A percentile compares a stretch with the other conserved stretches of the same genome.
Evolutionary conservation across 2,797 vertebrate species (phyloP).

Genomic region (Serranus cabrilla): DNA sequence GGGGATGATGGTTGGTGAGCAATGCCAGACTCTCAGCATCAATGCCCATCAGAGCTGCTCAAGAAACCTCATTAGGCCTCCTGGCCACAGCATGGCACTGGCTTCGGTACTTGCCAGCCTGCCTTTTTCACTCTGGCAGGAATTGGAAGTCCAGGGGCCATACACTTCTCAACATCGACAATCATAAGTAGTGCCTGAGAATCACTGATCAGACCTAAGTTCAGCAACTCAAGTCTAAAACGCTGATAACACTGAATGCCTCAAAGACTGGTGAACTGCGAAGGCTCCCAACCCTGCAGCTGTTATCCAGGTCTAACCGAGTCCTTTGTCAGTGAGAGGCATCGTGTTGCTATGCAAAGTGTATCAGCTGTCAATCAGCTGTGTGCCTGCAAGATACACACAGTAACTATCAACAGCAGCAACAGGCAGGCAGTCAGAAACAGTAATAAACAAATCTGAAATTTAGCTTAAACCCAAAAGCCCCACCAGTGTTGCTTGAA

Average conservation of each 20-base stretch:
- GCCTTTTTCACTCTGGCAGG: constrained; percentile 46
- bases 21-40: constrained; percentile 68
- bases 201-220: constrained; percentile 49
- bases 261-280: constrained; percentile 17
- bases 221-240: constrained; percentile 32
- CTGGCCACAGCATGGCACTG: constrained; percentile 72
- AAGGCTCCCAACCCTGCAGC: constrained; percentile 2
- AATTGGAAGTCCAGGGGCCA: constrained; percentile 55
- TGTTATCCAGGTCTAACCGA: constrained; percentile 6
- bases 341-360: constrained; percentile 36
- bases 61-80: constrained; percentile 77
- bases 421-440: neutral
- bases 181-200: constrained; percentile 53
- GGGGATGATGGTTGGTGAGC: constrained; percentile 70
- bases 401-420: constrained; percentile 16
- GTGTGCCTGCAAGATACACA: neutral
- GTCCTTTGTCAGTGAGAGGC: constrained; percentile 24
- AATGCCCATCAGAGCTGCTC: constrained; percentile 68
- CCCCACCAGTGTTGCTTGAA: neutral
- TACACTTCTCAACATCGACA: constrained; percentile 54
- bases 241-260: constrained; percentile 21
- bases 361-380: constrained; percentile 26
- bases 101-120: constrained; percentile 48
- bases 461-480: neutral
- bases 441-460: neutral